Base-by-base conservation (phyloP, 2,888 invertebrate species). In the Archips crataeganus region DNA sequence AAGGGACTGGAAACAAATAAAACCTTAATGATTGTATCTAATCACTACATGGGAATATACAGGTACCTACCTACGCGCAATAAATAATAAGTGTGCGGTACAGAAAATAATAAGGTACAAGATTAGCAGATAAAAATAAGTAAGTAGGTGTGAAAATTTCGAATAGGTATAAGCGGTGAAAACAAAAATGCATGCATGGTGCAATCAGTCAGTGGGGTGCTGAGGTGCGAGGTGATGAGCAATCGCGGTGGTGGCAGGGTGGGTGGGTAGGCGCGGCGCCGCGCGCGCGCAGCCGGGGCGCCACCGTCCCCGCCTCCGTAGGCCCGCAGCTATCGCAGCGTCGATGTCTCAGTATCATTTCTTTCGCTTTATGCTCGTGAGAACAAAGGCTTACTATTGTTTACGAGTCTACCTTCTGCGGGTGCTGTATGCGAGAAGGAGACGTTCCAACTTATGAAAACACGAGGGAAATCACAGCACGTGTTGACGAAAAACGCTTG, bases 361-460 rank as follows among this genome's bases (percentile, higher is more conserved):
- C 84, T 81, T 90, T 93, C 88, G 95, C 94, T 89, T 94, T 89
- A 94, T 94, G 94, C 95, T 93, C 92, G 95, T 95, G 95, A 94
- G 90, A 93, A 93, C 90, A 92, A 92, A 94, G 95, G 95, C 93
- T 93, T 95, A 94, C 93, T 90, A 91, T 91, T 85, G 74, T 84
- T 85, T 87, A 91, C 85, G 87, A 83, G 89, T 95, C 96, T 96
- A 95, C 96, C 97, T 97, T 96, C 97, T 96, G 96, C 97, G 96
- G 96, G 95, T 96, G 97, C 96, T 96, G 97, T 97, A 97, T 95
- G 95, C 95, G 96, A 97, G 97, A 97, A 97, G 97, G 97, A 96
- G 96, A 96, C 96, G 95, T 95, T 95, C 95, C 94, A 89, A 91
- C 84, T 85, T 88, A 92, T 91, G 88, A 90, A 84, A 90, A 92